Evolutionary conservation across 2,888 invertebrate genomes (phyloP), one percentile per base, ranked within the genome.

Genomic region (Agrotis exclamationis): DNA sequence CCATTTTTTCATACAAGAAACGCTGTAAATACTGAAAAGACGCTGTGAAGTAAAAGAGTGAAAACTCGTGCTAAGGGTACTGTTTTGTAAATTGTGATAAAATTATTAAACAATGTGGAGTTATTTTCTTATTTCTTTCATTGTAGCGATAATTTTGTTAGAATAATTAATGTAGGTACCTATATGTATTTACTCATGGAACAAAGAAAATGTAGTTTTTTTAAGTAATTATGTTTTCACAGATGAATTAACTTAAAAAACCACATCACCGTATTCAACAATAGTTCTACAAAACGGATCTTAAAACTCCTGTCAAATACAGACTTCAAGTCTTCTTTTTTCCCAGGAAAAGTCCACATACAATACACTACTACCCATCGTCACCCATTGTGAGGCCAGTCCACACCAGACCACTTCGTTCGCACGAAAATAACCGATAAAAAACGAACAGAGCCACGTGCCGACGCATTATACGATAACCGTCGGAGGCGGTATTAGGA

Each of bases 381-480:
- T 70, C 82, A 76, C 65, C 87, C 88, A 92, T 92, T 94, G 92
- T 92, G 85, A 73, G 85, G 82, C 87, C 87, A 88, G 92, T 92
- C 94, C 74, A 82, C 88, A 93, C 92, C 95, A 95, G 95, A 94
- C 92, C 93, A 94, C 94, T 94, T 91, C 84, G 92, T 94, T 95
- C 95, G 94, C 95, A 96, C 95, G 92, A 88, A 92, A 93, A 94
- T 90, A 92, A 90, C 92, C 93, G 91, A 95, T 94, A 95, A 96
- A 96, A 95, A 95, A 93, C 90, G 90, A 90, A 88, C 84, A 85
- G 80, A 84, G 86, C 90, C 96, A 95, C 96, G 96, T 94, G 96
- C 92, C 93, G 74, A 85, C 82, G 92, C 94, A 95, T 96, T 96
- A 95, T 95, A 93, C 94, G 95, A 95, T 95, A 96, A 96, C 96